Base-by-base conservation (phyloP, 1,140 invertebrate genomes). In the Zaprionus davidi region DNA sequence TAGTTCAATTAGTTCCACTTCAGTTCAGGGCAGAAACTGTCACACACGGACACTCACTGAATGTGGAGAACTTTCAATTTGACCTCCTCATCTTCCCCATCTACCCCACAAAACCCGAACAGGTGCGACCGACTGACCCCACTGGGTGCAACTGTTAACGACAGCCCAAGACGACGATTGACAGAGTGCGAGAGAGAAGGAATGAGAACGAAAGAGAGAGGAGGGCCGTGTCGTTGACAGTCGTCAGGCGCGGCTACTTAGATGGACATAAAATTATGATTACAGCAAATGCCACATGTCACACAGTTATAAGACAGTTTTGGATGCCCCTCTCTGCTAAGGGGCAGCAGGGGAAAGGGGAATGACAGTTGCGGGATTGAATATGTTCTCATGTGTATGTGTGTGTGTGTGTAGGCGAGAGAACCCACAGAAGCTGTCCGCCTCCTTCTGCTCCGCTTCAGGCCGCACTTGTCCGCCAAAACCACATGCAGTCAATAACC, bases 241-340 rank as follows among this genome's bases (percentile, higher is more conserved):
- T 84, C 81, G 81, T 88, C 84, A 90, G 78, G 81, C 68, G 76
- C 71, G 81, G 84, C 84, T 88, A 88, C 84, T 88, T 88, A 88
- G 78, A 88, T 70, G 84, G 84, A 88, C 84, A 88, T 88, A 88
- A 88, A 88, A 88, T 88, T 88, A 88, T 88, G 84, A 88, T 88
- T 88, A 88, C 85, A 88, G 78, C 75, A 81, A 81, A 88, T 88
- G 62, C 84, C 84, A 88, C 81, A 88, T 88, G 84, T 78, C 70
- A 70, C 67, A 66, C 67, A 66, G 73, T 41, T 38, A 62, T 24
- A 34, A 62, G 66, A 36, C 57, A 36, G 46, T 51, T 51, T 34
- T 59, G 63, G 41, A 17, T 46, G 15, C 38, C 5, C 7, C 6
- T 9, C 7, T 5, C 12, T 7, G 15, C 17, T 2, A 49, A 17